phyloP scores from a whole-genome alignment of 2,797 vertebrate genomes.

The Synaphobranchus kaupii region DNA sequence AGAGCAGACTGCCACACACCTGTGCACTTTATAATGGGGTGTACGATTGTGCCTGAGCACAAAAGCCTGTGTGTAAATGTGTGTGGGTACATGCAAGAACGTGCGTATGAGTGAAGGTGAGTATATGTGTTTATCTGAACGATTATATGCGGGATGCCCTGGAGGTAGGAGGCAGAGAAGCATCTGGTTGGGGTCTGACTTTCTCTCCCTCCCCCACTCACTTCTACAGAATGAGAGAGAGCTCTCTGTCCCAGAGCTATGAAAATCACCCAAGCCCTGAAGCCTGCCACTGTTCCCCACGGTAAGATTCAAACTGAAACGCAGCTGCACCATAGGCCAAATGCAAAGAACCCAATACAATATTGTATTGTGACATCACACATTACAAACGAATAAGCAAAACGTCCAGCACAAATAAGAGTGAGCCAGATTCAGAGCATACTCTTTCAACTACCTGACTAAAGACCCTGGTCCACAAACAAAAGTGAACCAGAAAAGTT shows the following conservation, averaged over 20 bases:
- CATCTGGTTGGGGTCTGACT: neutral
- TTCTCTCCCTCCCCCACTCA: neutral
- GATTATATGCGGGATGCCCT: neutral
- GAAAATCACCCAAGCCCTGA: constrained; percentile 1
- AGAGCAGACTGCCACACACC: neutral
- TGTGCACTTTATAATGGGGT: neutral
- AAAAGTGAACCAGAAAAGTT: neutral
- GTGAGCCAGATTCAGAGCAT: neutral
- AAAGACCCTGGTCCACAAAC: neutral
- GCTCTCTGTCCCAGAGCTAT: neutral
- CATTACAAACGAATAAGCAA: neutral
- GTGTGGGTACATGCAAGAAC: neutral
- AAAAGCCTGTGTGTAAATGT: neutral
- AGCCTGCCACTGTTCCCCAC: neutral
- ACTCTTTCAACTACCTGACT: neutral
- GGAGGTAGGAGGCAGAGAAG: neutral
- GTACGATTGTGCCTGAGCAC: neutral
- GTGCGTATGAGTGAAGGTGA: neutral
- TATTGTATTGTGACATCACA: neutral
- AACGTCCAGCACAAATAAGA: neutral
- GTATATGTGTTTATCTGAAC: neutral
- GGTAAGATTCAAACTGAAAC: neutral
- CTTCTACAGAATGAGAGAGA: neutral
- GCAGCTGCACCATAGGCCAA: neutral
- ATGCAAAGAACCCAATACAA: neutral